Percentiles rank a stretch among this genome's conserved stretches.
Evolutionary conservation across 1,140 invertebrate genomes (phyloP).

Genomic region (Eciton burchellii): DNA sequence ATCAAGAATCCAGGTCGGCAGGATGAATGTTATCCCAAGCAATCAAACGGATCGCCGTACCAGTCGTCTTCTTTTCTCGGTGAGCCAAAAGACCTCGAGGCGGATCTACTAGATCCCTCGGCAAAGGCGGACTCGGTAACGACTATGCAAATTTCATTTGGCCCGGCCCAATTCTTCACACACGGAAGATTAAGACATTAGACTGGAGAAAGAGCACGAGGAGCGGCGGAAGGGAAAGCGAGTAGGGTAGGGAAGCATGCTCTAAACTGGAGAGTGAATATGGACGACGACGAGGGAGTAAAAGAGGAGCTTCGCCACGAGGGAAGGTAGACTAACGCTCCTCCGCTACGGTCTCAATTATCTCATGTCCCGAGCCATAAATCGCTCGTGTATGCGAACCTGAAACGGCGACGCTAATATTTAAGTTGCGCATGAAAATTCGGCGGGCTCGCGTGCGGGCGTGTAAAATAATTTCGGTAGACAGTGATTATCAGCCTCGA

Average conservation of each 20-base stretch:
- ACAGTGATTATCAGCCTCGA: conserved; percentile 31
- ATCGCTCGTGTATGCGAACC: conserved; percentile 64
- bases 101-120: conserved; percentile 60
- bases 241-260: conserved; percentile 18
- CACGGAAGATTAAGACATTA: conserved; percentile 78
- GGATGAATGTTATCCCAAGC: conserved; percentile 60
- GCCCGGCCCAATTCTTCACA: conserved; percentile 76
- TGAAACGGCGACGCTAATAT: conserved; percentile 59
- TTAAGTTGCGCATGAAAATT: conserved; percentile 64
- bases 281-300: conserved; percentile 43
- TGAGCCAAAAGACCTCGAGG: conserved; percentile 56
- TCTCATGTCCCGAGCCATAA: conserved; percentile 61
- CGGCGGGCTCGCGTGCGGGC: conserved; percentile 45
- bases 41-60: conserved; percentile 63
- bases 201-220: no score
- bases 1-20: conserved; percentile 6
- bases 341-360: conserved; percentile 66
- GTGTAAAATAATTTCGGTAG: conserved; percentile 49
- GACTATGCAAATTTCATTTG: conserved; percentile 80
- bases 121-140: conserved; percentile 74
- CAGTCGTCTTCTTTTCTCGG: conserved; percentile 43
- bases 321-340: conserved; percentile 46
- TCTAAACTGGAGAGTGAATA: conserved; percentile 63
- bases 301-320: conserved; percentile 42
- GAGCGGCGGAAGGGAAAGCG: background rate